Base-by-base conservation (phyloP, 2,113 vertebrate species). In the Thunnus maccoyii region DNA sequence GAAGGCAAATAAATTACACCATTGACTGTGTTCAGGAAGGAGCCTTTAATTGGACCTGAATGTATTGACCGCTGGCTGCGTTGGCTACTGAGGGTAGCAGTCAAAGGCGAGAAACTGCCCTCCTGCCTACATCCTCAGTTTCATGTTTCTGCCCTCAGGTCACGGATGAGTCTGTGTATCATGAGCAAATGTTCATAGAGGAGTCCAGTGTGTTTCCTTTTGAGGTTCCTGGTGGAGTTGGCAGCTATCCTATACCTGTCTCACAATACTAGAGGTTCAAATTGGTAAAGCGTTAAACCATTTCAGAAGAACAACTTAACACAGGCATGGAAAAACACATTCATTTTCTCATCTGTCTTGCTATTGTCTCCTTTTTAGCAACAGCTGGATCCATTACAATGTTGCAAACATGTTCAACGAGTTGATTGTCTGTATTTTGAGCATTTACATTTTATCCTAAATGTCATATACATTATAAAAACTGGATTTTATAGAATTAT, bases 41-140 rank as follows among this genome's bases (percentile, higher is more conserved):
- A 78, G 44, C 62, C 69, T 75, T 82, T 94, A 94, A 94, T 94
- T 91, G 80, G 91, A 63, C 90, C 80, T 90, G 88, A 88, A 76
- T 51, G 65, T 93, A 94, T 91, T 90, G 93, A 94, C 80, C 61
- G 63, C 68, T 68, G 68, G 52, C 72, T 72, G 76, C 4, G 70
- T 85, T 71, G 68, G 36, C 22, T 57, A 32, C 63, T 18, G 54
- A n/a, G 60, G 67, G 41, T 1, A 58, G 64, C 14, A 16, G 86
- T 89, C 88, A 89, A 81, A 91, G 73, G 85, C 51, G 44, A 69
- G 60, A 48, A 74, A 65, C 68, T 67, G 68, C 48, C 60, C 57
- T 78, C 66, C 62, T 41, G n/a, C 84, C 30, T 60, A 51, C 56
- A 76, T 54, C 30, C 48, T 74, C 56, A 2, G 57, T 60, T 84